Conservation (phyloP, 1,140 invertebrate genomes). For the Macrobrachium rosenbergii region DNA sequence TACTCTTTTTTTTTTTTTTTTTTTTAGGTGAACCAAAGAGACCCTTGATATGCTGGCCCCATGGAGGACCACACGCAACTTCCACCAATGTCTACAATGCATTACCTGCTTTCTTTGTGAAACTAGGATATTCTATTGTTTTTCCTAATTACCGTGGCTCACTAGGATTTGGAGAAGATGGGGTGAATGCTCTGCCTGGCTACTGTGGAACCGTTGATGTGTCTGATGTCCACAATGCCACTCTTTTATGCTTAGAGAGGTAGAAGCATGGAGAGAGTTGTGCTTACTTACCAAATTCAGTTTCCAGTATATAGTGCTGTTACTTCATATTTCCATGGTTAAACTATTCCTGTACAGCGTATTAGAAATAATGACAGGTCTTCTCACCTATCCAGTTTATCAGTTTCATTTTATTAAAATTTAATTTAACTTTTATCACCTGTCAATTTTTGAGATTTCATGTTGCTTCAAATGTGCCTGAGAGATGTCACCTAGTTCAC, state of each 20-base stretch:
- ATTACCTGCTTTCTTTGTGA: slow-evolving; percentile 75
- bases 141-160: slow-evolving; percentile 92
- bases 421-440: too few species aligned
- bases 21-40: slow-evolving; percentile 30
- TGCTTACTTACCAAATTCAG: not conserved
- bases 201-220: slow-evolving; percentile 86
- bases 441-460: too few species aligned
- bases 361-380: too few species aligned
- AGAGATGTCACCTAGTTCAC: too few species aligned
- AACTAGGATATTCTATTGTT: slow-evolving; percentile 80
- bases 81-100: slow-evolving; percentile 76
- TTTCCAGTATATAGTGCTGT: not conserved
- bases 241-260: slow-evolving; percentile 77
- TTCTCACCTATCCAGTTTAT: too few species aligned
- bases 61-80: slow-evolving; percentile 85
- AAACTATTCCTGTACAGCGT: not conserved
- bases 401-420: too few species aligned
- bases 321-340: not conserved
- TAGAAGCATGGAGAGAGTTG: slow-evolving; percentile 69
- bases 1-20: not conserved
- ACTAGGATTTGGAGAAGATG: slow-evolving; percentile 82
- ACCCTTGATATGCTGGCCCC: slow-evolving; percentile 78
- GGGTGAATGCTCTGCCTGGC: slow-evolving; percentile 80
- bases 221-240: slow-evolving; percentile 73
- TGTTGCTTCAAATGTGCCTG: too few species aligned